Base-by-base conservation (phyloP, 2,888 invertebrate genomes). In the Drosophila pseudotakahashii region DNA sequence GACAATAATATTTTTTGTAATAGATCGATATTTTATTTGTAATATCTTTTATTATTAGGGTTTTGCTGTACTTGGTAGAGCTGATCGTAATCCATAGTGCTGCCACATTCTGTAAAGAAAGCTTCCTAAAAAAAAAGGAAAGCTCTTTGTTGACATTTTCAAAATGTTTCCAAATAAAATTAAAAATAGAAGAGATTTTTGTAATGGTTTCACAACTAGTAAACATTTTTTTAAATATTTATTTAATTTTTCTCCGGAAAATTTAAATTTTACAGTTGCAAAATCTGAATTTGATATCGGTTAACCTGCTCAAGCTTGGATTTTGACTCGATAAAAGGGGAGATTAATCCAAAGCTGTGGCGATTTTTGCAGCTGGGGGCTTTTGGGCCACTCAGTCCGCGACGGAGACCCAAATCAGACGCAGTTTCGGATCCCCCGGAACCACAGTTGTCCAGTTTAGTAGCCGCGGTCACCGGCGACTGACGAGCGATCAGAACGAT, bases 391-490 rank as follows among this genome's bases (percentile, higher is more conserved):
- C 78, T 82, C 75, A 75, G 80, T 73, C 55, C 59, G 73, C 70
- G 74, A 70, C 73, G 72, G 68, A 74, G 73, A 75, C 81, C 76
- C 78, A 66, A 57, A 73, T 71, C 75, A 73, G 69, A 64, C 74
- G 53, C 81, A 83, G 81, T 67, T 82, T 59, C 57, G 67, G 67
- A 58, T 80, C 67, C 59, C 53, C 73, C 73, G 64, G 71, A 69
- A 75, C 80, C 14, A 47, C 47, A 47, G 47, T 47, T 47, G 47
- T 47, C 76, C 71, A 71, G 71, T 71, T 72, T 26, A 76, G 73
- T 62, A 70, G 79, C 68, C 61, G 84, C 76, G 70, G 71, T 69
- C 79, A 79, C 70, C 70, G 77, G 67, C 77, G 72, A 79, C 63
- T 61, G 77, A 67, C 79, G 60, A 67, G 68, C 66, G 72, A 68